phyloP scores from a whole-genome alignment of 2,113 vertebrate species.

The Daubentonia madagascariensis region DNA sequence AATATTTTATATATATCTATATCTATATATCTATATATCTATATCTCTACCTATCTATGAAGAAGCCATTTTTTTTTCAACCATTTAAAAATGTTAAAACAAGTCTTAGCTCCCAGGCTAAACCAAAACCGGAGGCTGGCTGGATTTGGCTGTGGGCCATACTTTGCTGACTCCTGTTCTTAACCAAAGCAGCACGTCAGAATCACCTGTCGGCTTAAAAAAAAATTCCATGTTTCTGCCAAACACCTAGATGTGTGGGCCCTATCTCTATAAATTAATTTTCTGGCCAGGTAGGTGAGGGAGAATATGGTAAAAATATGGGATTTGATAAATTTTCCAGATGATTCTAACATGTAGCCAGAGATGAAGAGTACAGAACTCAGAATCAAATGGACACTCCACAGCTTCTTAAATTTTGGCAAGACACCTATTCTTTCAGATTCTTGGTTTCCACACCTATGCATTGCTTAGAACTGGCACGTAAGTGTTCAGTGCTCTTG shows the following conservation, averaged over 20 bases:
- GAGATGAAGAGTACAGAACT: neutral
- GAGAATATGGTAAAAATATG: neutral
- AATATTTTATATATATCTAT: too few species aligned
- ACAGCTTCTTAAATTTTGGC: neutral
- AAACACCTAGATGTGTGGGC: neutral
- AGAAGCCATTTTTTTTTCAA: neutral
- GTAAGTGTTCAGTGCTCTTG: neutral
- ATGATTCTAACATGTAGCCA: neutral
- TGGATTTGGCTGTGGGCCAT: neutral
- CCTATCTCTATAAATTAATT: neutral
- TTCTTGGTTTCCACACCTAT: neutral
- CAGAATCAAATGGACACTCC: neutral
- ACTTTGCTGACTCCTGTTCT: neutral
- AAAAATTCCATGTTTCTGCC: neutral
- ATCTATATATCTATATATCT: too few species aligned
- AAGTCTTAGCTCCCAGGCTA: neutral
- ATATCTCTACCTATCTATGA: too few species aligned
- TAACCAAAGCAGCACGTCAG: neutral
- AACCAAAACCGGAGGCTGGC: neutral
- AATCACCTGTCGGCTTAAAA: neutral
- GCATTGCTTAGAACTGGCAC: neutral
- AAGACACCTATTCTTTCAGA: neutral
- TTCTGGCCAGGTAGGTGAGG: neutral
- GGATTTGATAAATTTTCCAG: neutral
- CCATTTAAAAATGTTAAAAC: neutral